Evolutionary conservation across 2,888 invertebrate genomes (phyloP), one percentile per base, ranked within the genome.

Genomic region (Pollenia labialis): DNA sequence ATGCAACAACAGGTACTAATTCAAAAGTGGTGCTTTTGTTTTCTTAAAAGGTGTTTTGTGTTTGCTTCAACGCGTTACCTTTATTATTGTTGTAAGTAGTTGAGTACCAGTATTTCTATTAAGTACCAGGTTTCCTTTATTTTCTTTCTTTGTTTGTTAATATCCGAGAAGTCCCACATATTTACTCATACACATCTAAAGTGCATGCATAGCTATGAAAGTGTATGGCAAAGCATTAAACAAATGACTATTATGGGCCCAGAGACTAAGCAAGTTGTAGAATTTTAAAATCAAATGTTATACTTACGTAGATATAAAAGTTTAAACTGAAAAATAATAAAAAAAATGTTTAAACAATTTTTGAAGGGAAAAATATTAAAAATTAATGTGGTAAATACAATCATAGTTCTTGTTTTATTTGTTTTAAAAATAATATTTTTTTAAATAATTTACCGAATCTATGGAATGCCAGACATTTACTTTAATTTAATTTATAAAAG

Each of bases 31-130:
- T 71, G 81, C 32, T 32, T 32, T 62, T 82, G 74, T 79, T 60
- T 23, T n/a, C 52, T 40, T 9, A 32, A 32, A 60, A 81, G 75
- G 66, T 77, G 52, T 77, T 81, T 56, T 76, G 44, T 71, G 50
- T 66, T 72, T 66, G 62, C 60, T 54, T 77, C 12, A 77, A 77
- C 72, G 82, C 60, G 46, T 77, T 58, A 44, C 44, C 12, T 62
- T 56, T 60, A 42, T 60, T 48, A 50, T 56, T 81, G 52, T 50
- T 62, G n/a, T 48, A 56, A 1, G 32, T 72, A n/a, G 46, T 64
- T 81, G 8, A 9, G n/a, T 69, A n/a, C 46, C 46, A 2, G 23
- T 72, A 66, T 54, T 85, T 48, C 12, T 42, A 32, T 58, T 68
- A 42, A 71, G 56, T 60, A 54, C 18, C n/a, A 42, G 77, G 18